Evolutionary conservation across 1,140 invertebrate species (phyloP).

Genomic region (Dolichoris vasculosae): DNA sequence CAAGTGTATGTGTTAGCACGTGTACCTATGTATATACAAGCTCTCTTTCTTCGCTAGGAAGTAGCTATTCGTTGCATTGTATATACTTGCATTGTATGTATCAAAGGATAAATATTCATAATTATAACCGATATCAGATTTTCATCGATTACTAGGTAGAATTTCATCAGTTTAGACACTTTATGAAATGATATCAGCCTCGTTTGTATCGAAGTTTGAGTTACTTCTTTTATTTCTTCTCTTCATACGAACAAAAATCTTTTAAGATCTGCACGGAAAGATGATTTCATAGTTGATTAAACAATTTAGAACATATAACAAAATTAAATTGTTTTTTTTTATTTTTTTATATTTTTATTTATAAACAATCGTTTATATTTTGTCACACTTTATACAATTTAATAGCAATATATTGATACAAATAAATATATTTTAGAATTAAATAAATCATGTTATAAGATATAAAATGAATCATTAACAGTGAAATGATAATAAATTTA

Average conservation of each 20-base stretch:
- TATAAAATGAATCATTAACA: too few relatives aligned
- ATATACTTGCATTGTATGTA: neutral
- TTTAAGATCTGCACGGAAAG: neutral
- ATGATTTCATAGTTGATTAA: neutral
- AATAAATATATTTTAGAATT: too few relatives aligned
- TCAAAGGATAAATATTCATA: conserved; percentile 38
- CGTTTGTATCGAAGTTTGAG: neutral
- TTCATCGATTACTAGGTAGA: neutral
- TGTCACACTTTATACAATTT: too few relatives aligned
- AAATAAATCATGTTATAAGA: neutral
- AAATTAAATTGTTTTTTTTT: too few relatives aligned
- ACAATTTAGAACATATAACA: neutral
- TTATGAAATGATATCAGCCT: neutral
- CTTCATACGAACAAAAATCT: neutral
- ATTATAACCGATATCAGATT: neutral
- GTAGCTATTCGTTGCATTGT: neutral
- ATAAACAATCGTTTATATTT: too few relatives aligned
- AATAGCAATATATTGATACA: too few relatives aligned
- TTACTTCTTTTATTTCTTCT: neutral
- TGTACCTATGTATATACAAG: neutral
- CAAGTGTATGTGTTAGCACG: neutral
- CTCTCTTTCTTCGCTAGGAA: neutral
- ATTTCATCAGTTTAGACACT: neutral
- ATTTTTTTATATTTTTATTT: too few relatives aligned
- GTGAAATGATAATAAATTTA: too few relatives aligned